Conservation (phyloP, 2,797 vertebrate species). For the Acanthis flammea region DNA sequence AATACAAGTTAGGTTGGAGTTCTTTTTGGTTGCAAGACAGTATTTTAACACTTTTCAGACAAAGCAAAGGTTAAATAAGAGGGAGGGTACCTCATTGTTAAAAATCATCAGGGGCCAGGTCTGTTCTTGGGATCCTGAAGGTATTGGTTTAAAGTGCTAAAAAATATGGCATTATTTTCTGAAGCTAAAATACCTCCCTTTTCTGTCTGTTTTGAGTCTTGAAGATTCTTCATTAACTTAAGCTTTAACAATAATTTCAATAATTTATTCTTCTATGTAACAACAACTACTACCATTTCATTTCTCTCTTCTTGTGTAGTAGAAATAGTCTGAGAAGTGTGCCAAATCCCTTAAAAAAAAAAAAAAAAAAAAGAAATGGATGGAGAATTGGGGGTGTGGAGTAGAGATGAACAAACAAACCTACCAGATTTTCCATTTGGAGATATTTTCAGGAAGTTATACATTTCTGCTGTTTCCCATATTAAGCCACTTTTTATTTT, state of each 20-base stretch:
- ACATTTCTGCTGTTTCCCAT: not conserved
- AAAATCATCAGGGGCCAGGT: not conserved
- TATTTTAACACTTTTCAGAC: not conserved
- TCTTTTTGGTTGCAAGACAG: not conserved
- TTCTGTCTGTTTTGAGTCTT: not conserved
- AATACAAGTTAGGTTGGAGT: not conserved
- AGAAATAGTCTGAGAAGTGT: not conserved
- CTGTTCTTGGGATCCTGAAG: not conserved
- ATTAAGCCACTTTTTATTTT: not conserved
- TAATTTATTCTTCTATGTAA: not conserved
- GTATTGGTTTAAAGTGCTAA: not conserved
- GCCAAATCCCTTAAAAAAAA: not conserved
- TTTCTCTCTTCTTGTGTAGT: not conserved
- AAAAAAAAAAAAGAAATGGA: too few relatives aligned
- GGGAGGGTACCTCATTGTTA: not conserved
- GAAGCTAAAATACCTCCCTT: not conserved
- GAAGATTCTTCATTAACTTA: not conserved
- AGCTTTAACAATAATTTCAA: not conserved
- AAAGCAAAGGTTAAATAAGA: not conserved
- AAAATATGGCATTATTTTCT: not conserved
- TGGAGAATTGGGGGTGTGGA: fast-evolving
- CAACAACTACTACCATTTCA: not conserved
- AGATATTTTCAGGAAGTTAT: not conserved
- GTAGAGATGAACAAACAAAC: not conserved
- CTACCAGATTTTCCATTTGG: not conserved